phyloP scores from a whole-genome alignment of 2,888 invertebrate genomes.

The Acanthacorydalis orientalis region DNA sequence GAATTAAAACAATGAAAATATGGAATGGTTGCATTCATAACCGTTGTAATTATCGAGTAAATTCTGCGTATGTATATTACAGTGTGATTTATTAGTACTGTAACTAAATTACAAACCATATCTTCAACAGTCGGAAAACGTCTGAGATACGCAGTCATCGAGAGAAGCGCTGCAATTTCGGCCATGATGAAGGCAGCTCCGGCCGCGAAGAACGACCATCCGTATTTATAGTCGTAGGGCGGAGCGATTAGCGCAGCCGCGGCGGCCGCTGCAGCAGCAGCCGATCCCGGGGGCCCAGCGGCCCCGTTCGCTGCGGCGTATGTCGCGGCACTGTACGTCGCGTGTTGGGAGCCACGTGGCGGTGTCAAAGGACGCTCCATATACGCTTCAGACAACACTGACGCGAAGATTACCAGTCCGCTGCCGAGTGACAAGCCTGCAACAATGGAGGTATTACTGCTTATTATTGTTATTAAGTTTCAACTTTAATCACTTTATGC shows the following conservation, averaged over 20 bases:
- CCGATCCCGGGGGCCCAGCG: neutral
- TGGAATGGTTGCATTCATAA: too few relatives aligned
- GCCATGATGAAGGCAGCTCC: slow-evolving; percentile 38
- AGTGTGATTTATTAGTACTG: neutral
- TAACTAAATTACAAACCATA: slow-evolving; percentile 28
- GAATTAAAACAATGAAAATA: too few relatives aligned
- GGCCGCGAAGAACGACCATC: slow-evolving; percentile 45
- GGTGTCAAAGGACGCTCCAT: slow-evolving; percentile 26
- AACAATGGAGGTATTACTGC: too few relatives aligned
- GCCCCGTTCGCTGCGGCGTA: slow-evolving; percentile 1
- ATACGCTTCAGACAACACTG: slow-evolving; percentile 39
- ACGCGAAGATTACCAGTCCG: slow-evolving; percentile 40
- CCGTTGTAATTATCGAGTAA: neutral
- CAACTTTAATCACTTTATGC: too few relatives aligned
- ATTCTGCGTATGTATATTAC: neutral
- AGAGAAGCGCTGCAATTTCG: slow-evolving; percentile 38
- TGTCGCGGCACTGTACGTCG: slow-evolving; percentile 1
- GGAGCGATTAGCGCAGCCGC: slow-evolving; percentile 14
- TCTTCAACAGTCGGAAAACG: slow-evolving; percentile 41
- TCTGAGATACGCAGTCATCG: slow-evolving; percentile 39
- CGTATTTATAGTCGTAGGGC: slow-evolving; percentile 34
- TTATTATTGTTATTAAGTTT: too few relatives aligned
- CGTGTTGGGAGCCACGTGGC: slow-evolving; percentile 17
- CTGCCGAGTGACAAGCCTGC: slow-evolving; percentile 41
- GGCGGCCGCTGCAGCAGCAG: slow-evolving; percentile 12